A percentile compares a stretch with the other conserved stretches of the same genome.
Conservation (phyloP, 2,888 invertebrate genomes). For the Dysmachus trigonus region DNA sequence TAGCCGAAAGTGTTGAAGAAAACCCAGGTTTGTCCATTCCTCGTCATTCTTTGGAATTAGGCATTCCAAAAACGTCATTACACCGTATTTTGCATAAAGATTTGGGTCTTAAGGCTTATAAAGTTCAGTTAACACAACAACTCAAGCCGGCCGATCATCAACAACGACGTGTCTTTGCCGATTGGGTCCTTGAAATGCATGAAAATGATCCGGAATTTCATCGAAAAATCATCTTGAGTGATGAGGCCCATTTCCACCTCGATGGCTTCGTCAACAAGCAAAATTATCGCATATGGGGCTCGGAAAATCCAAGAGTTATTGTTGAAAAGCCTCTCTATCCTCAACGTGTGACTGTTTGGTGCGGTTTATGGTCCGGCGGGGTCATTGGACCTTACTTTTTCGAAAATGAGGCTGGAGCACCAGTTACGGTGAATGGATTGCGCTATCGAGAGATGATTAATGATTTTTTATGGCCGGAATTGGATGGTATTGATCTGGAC, state of each 20-base stretch:
- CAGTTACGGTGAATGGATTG: constrained; percentile 27
- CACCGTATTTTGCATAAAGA: too few relatives aligned
- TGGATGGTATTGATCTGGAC: neutral
- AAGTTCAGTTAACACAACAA: neutral
- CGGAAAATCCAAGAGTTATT: neutral
- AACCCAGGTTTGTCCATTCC: too few relatives aligned
- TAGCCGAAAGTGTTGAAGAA: too few relatives aligned
- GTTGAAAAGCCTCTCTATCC: neutral
- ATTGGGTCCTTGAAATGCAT: neutral
- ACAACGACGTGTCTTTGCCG: neutral
- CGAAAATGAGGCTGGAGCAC: neutral
- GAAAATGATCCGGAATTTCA: neutral
- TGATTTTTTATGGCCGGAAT: too few relatives aligned
- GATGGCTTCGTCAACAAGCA: neutral
- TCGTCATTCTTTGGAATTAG: too few relatives aligned
- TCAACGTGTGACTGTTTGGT: constrained; percentile 2
- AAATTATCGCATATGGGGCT: neutral
- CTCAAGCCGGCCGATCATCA: neutral
- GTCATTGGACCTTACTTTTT: constrained; percentile 33
- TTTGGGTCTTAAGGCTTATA: too few relatives aligned
- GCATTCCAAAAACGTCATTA: too few relatives aligned
- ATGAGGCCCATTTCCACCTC: neutral
- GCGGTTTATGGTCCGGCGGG: constrained; percentile 15
- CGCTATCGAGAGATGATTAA: too few relatives aligned
- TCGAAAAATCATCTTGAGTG: neutral